Evolutionary conservation across 2,888 invertebrate genomes (phyloP), one percentile per base, ranked within the genome.

Genomic region (Bombylius discolor): DNA sequence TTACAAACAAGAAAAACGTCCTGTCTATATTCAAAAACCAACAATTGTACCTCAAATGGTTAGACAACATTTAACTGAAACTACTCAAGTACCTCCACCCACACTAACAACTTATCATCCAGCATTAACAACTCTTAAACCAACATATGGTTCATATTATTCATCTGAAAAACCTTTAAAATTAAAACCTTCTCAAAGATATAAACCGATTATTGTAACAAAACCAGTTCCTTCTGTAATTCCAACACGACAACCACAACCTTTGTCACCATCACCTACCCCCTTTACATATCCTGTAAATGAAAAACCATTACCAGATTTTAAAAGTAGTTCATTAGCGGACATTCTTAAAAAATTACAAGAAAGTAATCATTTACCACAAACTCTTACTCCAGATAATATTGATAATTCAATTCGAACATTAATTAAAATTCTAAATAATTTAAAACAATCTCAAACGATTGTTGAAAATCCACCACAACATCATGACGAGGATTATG

Each of bases 361-460:
- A 69, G 76, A 85, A 23, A 82, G 83, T 63, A 87, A 88, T 70
- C 82, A 85, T 49, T 75, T 90, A 62, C 89, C 89, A 0, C 84
- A 85, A 62, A 84, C 82, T 9, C 77, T 89, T 34, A 88, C 85
- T 5, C 80, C 82, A 53, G 84, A 87, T 62, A 89, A 89, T 65
- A 82, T 89, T 49, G 86, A 87, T 63, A 82, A 85, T 59, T 89
- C 88, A 51, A 85, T 90, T 60, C 81, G 79, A 67, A 89, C 88
- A 1, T 74, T 90, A 57, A 79, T 89, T 13, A 84, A 83, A 67
- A 87, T 89, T 58, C 72, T 90, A 51, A 83, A 82, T 65, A 80
- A 84, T 56, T 74, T 89, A 51, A 87, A 83, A 60, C 64, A 69
- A 59, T 69, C 71, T 1, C 73, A 74, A 61, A 69, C 70, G 32